Percentiles rank a stretch among this genome's conserved stretches.
phyloP scores from a whole-genome alignment of 2,113 vertebrate genomes.

The Glaucidium brasilianum region DNA sequence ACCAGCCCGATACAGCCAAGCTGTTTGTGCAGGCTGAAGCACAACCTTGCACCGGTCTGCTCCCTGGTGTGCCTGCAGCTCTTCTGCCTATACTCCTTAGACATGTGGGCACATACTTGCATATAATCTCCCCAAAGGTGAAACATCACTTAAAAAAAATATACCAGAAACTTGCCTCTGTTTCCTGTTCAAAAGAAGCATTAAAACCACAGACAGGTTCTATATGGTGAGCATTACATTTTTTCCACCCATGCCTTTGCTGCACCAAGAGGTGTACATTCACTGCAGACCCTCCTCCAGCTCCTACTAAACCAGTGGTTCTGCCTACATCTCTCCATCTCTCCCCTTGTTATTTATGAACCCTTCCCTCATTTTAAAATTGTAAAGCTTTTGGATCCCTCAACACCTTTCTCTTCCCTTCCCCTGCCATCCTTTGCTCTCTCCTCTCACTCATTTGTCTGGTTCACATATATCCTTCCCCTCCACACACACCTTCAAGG shows the following conservation, averaged over 20 bases:
- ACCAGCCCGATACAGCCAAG: rapidly evolving
- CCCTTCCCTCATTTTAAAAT: not conserved
- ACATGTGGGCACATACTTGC: rapidly evolving
- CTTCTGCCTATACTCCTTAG: not conserved
- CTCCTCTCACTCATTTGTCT: not conserved
- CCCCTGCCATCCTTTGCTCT: no score
- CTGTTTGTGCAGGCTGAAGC: not conserved
- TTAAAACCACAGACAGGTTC: not conserved
- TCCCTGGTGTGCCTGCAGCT: not conserved
- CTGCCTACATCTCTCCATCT: not conserved
- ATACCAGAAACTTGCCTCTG: not conserved
- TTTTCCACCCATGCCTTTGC: not conserved
- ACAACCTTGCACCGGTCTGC: not conserved
- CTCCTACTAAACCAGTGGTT: not conserved
- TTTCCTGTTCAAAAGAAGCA: not conserved
- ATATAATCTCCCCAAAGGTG: not conserved
- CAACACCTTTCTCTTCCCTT: not conserved
- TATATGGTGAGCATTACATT: rapidly evolving
- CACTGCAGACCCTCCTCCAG: not conserved
- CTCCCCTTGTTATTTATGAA: not conserved
- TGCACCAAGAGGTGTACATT: not conserved
- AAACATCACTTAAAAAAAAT: not conserved
- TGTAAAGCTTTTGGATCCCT: not conserved
- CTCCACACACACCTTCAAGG: not conserved
- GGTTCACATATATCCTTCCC: not conserved